A percentile compares a stretch with the other conserved stretches of the same genome.
Evolutionary conservation across 2,888 invertebrate genomes (phyloP).

Genomic region (Abrostola tripartita): DNA sequence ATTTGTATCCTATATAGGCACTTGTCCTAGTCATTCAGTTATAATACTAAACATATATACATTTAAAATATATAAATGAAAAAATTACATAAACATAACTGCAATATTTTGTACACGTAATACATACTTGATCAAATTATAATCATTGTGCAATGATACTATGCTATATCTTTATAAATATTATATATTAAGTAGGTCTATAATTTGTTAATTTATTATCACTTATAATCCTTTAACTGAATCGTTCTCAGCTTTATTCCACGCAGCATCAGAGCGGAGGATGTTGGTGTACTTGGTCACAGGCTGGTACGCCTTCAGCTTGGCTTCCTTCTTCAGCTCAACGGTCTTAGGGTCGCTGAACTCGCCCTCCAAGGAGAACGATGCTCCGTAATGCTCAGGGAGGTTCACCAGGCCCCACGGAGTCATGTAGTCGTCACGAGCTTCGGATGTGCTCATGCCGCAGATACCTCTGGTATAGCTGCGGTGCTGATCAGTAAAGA

Average conservation of each 20-base stretch:
- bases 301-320: constrained; percentile 76
- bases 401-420: constrained; percentile 88
- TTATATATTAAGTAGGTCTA: background rate
- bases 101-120: background rate
- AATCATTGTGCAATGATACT: background rate
- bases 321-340: constrained; percentile 76
- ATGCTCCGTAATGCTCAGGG: constrained; percentile 86
- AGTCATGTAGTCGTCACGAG: constrained; percentile 88
- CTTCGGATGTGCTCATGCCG: constrained; percentile 89
- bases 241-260: constrained; percentile 57
- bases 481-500: constrained; percentile 80
- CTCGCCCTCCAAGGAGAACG: constrained; percentile 86
- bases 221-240: background rate
- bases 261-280: constrained; percentile 72
- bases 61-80: background rate
- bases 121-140: background rate
- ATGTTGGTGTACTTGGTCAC: constrained; percentile 66
- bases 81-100: background rate
- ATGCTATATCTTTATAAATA: background rate
- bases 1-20: too few relatives aligned
- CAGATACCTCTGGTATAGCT: constrained; percentile 90
- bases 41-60: background rate
- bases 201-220: background rate
- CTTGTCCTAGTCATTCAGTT: too few relatives aligned
- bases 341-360: constrained; percentile 79